Percentiles rank a stretch among this genome's conserved stretches.
These are phyloP conservation scores for Crocidura indochinensis DNA, from an alignment of 2,797 vertebrate genomes.

Conservation along the genomic window DNA sequence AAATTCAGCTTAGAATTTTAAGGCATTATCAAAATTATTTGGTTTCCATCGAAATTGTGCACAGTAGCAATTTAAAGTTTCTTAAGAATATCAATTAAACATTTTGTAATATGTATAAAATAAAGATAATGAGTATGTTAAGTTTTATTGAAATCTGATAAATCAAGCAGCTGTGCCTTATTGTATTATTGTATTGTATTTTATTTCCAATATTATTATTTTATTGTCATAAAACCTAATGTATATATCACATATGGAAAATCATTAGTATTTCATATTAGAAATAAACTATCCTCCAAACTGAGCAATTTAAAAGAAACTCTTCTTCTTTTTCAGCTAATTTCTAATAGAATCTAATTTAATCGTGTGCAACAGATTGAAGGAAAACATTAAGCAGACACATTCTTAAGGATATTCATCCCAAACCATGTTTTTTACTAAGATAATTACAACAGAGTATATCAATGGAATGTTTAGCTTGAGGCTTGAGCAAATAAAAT, in stretches of 20 bases:
- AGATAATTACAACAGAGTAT: slow-evolving; percentile 59
- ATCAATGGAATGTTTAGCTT: slow-evolving; percentile 61
- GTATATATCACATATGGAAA: slow-evolving; percentile 29
- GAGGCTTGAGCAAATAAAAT: slow-evolving; percentile 50
- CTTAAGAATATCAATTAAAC: neutral
- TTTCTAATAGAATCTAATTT: slow-evolving; percentile 66
- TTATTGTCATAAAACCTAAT: slow-evolving; percentile 31
- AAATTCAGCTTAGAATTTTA: neutral
- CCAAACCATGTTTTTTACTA: slow-evolving; percentile 38
- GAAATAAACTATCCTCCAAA: slow-evolving; percentile 58
- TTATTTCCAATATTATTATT: neutral
- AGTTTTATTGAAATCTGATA: slow-evolving; percentile 16
- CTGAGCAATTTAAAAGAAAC: slow-evolving; percentile 19
- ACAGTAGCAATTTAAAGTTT: neutral
- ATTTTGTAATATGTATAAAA: neutral
- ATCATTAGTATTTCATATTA: slow-evolving; percentile 24
- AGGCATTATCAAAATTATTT: slow-evolving; percentile 1
- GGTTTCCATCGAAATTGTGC: neutral
- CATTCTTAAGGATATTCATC: slow-evolving; percentile 67
- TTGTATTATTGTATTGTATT: slow-evolving; percentile 6
- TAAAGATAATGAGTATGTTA: neutral
- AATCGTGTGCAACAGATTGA: slow-evolving; percentile 72
- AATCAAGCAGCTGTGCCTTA: slow-evolving; percentile 7
- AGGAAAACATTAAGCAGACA: slow-evolving; percentile 66
- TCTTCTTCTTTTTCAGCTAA: slow-evolving; percentile 15